phyloP scores from a whole-genome alignment of 2,113 vertebrate species.

The Myrmophylax atrothorax region DNA sequence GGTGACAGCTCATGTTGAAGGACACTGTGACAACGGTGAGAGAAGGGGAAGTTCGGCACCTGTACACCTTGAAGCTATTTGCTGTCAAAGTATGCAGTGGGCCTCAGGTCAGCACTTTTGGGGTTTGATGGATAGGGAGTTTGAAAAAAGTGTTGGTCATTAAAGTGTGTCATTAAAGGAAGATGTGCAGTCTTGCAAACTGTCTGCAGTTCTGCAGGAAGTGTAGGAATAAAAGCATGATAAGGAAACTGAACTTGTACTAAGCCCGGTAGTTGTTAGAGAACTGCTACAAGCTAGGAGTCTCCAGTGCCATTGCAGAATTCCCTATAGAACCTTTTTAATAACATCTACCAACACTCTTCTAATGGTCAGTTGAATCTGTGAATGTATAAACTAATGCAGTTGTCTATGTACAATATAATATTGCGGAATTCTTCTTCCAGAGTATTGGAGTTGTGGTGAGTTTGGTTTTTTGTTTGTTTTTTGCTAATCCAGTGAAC shows the following conservation, averaged over 20 bases:
- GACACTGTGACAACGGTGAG: background rate
- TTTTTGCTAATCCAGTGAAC: background rate
- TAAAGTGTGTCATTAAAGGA: slow-evolving; percentile 7
- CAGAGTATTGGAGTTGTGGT: background rate
- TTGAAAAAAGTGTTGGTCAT: background rate
- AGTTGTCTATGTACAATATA: background rate
- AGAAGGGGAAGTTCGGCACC: background rate
- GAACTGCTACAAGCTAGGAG: background rate
- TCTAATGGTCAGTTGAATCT: background rate
- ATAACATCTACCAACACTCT: background rate
- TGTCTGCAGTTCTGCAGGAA: background rate
- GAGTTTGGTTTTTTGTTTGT: background rate
- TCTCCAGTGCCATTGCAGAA: background rate
- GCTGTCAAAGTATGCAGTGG: background rate
- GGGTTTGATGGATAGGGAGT: background rate
- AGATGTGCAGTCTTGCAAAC: background rate
- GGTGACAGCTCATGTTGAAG: background rate
- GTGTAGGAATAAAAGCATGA: background rate
- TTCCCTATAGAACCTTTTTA: background rate
- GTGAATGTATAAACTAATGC: background rate
- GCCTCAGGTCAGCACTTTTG: background rate
- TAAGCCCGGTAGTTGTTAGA: background rate
- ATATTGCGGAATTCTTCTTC: background rate
- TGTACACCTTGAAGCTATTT: background rate
- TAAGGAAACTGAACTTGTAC: background rate